These are phyloP conservation scores for Merops nubicus DNA, from an alignment of 2,113 vertebrate genomes.

Conservation along the genomic window DNA sequence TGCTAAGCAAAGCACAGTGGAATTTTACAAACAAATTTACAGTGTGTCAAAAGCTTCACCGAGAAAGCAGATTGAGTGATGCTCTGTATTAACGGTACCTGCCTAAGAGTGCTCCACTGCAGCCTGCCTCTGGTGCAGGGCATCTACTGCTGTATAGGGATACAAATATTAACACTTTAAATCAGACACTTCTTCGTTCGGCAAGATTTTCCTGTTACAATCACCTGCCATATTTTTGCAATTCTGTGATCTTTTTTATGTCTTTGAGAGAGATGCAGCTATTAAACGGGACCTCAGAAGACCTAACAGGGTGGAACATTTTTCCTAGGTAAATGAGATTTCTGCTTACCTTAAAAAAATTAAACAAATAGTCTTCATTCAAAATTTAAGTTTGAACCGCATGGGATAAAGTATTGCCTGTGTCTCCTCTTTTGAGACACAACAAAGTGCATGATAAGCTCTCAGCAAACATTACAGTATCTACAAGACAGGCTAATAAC, in stretches of 20 bases:
- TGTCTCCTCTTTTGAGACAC: not conserved
- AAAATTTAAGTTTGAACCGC: not conserved
- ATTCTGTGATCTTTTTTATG: not conserved
- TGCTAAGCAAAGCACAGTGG: constrained; percentile 38
- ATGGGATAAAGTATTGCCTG: not conserved
- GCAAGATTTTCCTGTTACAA: not conserved
- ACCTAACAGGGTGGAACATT: not conserved
- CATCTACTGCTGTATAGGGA: not conserved
- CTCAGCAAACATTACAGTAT: not conserved
- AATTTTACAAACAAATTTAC: constrained; percentile 62
- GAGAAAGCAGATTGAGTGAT: constrained; percentile 13
- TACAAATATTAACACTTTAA: not conserved
- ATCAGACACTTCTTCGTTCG: not conserved
- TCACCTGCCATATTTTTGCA: not conserved
- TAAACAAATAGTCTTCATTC: not conserved
- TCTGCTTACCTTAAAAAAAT: not conserved
- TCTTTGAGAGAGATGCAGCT: not conserved
- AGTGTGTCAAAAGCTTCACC: constrained; percentile 30
- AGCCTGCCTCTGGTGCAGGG: not conserved
- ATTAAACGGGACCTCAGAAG: not conserved
- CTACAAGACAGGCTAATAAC: constrained; percentile 2
- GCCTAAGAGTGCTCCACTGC: not conserved
- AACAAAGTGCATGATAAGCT: not conserved
- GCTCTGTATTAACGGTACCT: not conserved
- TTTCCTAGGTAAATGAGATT: not conserved